phyloP scores from a whole-genome alignment of 1,140 invertebrate species.

The Orchestia grillus region DNA sequence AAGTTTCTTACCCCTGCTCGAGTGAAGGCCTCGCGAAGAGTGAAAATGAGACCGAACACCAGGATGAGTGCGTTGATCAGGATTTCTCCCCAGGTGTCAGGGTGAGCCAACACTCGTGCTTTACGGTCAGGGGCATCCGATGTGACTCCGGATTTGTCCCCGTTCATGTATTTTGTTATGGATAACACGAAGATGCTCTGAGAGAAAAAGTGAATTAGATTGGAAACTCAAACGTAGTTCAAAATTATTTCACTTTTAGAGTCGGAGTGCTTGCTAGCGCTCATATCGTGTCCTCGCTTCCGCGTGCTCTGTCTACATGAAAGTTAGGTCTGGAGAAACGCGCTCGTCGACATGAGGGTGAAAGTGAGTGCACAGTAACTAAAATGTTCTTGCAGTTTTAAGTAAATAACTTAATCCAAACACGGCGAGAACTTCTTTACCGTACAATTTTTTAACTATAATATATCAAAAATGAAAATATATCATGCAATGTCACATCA shows the following conservation, averaged over 20 bases:
- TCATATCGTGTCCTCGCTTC: too few species aligned
- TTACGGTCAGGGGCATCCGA: background rate
- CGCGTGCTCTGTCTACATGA: too few species aligned
- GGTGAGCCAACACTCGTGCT: background rate
- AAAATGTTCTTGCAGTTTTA: too few species aligned
- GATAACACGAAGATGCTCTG: background rate
- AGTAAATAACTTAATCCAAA: too few species aligned
- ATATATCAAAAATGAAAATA: too few species aligned
- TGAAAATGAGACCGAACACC: background rate
- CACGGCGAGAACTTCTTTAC: too few species aligned
- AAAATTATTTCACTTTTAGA: background rate
- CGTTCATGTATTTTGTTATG: background rate
- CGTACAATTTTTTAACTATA: too few species aligned
- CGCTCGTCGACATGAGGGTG: too few species aligned
- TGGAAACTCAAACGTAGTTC: background rate
- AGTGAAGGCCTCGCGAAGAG: background rate
- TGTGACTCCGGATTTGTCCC: background rate
- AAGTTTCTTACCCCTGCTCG: background rate
- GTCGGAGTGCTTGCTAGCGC: too few species aligned
- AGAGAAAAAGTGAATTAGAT: background rate
- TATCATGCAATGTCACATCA: too few species aligned
- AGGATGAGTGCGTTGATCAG: background rate
- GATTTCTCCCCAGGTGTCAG: background rate
- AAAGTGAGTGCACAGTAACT: too few species aligned
- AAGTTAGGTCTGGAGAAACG: too few species aligned